Percentiles rank a stretch among this genome's conserved stretches.
Evolutionary conservation across 2,888 invertebrate species (phyloP).

Genomic region (Mimachlamys varia): DNA sequence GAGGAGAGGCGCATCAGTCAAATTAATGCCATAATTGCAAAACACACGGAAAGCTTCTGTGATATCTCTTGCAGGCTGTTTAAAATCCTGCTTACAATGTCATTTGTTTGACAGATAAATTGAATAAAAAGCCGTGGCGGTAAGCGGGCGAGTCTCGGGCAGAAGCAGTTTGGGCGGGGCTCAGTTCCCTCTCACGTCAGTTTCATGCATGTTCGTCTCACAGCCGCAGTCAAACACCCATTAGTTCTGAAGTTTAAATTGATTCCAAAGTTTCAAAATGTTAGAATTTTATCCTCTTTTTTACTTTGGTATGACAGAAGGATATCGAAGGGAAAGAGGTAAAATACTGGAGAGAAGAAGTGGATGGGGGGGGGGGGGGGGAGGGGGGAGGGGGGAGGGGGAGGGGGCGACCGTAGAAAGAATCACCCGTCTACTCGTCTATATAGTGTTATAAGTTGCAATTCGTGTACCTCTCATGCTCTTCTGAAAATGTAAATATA

Average conservation of each 20-base stretch:
- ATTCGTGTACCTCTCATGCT: neutral
- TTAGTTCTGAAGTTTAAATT: slow-evolving; percentile 34
- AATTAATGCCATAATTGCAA: slow-evolving; percentile 7
- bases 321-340: neutral
- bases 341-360: neutral
- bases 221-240: slow-evolving; percentile 7
- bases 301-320: slow-evolving; percentile 8
- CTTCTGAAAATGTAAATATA: slow-evolving; percentile 31
- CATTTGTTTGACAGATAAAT: slow-evolving; percentile 31
- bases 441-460: neutral
- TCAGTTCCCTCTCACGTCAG: neutral
- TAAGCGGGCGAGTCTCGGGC: neutral
- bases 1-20: neutral
- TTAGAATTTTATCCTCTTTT: slow-evolving; percentile 24
- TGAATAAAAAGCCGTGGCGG: neutral
- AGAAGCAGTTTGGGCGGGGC: neutral
- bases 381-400: neutral
- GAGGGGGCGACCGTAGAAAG: neutral
- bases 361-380: neutral
- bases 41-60: neutral
- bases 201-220: neutral
- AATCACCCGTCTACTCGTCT: slow-evolving; percentile 23
- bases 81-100: slow-evolving; percentile 31
- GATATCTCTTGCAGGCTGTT: slow-evolving; percentile 27
- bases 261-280: slow-evolving; percentile 27